A percentile compares a stretch with the other conserved stretches of the same genome.
phyloP scores from a whole-genome alignment of 2,888 invertebrate genomes.

The Aporophyla nigra region DNA sequence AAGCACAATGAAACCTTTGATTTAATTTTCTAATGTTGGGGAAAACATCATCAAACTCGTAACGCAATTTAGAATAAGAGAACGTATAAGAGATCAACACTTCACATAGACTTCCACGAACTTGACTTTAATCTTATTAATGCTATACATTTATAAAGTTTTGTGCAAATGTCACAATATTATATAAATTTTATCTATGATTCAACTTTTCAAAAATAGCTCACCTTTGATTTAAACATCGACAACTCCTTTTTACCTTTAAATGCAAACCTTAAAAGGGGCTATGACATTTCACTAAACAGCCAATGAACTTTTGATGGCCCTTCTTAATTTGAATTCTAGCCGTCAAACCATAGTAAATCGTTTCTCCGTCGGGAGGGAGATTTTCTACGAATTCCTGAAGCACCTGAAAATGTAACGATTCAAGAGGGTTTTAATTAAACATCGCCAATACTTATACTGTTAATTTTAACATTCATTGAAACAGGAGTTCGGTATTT shows the following conservation, averaged over 20 bases:
- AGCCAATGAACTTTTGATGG: slow-evolving; percentile 59
- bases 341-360: slow-evolving; percentile 50
- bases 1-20: no score
- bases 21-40: no score
- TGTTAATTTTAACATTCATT: slow-evolving; percentile 81
- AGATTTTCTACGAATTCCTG: slow-evolving; percentile 53
- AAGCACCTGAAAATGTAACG: slow-evolving; percentile 64
- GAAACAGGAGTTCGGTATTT: slow-evolving; percentile 65
- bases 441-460: slow-evolving; percentile 75
- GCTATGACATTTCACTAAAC: slow-evolving; percentile 37
- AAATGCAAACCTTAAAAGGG: slow-evolving; percentile 33
- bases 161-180: no score
- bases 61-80: no score
- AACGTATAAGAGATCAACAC: no score
- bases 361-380: slow-evolving; percentile 18
- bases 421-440: slow-evolving; percentile 76
- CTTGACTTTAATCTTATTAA: no score
- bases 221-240: slow-evolving; percentile 16
- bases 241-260: slow-evolving; percentile 28
- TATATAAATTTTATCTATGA: not conserved
- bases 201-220: not conserved
- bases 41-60: no score
- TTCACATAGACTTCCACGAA: no score
- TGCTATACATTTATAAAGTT: no score
- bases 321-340: slow-evolving; percentile 57